phyloP scores from a whole-genome alignment of 2,888 invertebrate genomes.

The Platycheirus albimanus region DNA sequence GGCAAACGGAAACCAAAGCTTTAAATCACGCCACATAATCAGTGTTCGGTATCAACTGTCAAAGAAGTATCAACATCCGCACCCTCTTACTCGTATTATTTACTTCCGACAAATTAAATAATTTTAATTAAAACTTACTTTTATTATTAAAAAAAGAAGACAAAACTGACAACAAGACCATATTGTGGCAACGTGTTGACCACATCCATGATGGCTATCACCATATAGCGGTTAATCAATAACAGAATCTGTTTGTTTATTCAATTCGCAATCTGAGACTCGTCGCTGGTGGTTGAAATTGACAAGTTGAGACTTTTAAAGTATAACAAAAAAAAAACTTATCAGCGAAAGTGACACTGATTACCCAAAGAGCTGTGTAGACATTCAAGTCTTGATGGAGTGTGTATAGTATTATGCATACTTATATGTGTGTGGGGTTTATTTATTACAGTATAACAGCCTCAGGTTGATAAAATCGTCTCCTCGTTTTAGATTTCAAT shows the following conservation, averaged over 20 bases:
- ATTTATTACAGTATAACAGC: neutral
- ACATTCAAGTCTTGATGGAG: neutral
- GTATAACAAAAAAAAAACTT: neutral
- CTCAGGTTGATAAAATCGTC: neutral
- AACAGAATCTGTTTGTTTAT: neutral
- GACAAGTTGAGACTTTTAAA: conserved; percentile 1
- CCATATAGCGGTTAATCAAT: too few species aligned
- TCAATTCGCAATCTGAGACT: neutral
- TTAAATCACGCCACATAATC: too few species aligned
- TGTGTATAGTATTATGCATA: neutral
- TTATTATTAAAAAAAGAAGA: too few species aligned
- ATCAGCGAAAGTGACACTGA: conserved; percentile 6
- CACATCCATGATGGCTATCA: too few species aligned
- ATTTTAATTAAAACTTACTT: too few species aligned
- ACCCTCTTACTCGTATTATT: too few species aligned
- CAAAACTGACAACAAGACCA: too few species aligned
- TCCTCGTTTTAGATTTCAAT: neutral
- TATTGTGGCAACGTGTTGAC: too few species aligned
- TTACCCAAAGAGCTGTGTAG: neutral
- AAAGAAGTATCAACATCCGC: too few species aligned
- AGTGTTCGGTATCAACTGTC: too few species aligned
- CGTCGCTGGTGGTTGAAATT: neutral
- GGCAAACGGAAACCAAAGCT: too few species aligned
- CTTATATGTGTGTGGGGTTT: neutral
- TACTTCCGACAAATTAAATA: too few species aligned